Evolutionary conservation across 2,888 invertebrate genomes (phyloP).

Genomic region (Epistrophella euchroma): DNA sequence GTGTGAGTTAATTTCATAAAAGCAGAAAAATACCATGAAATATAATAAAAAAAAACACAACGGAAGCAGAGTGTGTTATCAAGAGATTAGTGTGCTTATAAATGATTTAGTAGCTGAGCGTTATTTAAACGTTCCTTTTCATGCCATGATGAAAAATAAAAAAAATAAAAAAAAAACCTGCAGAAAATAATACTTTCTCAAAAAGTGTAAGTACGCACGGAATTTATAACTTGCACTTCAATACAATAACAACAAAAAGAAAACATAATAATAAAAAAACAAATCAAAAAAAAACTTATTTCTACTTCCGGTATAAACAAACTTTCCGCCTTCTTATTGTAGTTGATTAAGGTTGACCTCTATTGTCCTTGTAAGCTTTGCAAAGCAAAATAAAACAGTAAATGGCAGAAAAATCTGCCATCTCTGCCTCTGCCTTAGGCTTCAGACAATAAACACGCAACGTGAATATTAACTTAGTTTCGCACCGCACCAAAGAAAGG

Average conservation of each 20-base stretch:
- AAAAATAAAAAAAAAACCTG: background rate
- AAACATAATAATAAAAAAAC: constrained; percentile 16
- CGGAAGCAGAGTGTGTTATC: background rate
- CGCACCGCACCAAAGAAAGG: constrained; percentile 31
- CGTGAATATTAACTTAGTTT: constrained; percentile 62
- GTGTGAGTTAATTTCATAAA: background rate
- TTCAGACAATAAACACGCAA: constrained; percentile 45
- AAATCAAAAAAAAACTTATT: constrained; percentile 26
- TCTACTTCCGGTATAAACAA: constrained; percentile 12
- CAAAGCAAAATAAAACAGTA: background rate
- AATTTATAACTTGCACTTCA: constrained; percentile 4
- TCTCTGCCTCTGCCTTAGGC: constrained; percentile 27
- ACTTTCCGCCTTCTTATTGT: background rate
- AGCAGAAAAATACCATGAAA: background rate
- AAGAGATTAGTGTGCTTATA: constrained; percentile 25
- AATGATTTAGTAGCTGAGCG: constrained; percentile 29
- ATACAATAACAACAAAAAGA: background rate
- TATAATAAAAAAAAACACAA: background rate
- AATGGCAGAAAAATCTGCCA: constrained; percentile 17
- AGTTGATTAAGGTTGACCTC: constrained; percentile 58
- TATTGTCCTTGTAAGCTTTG: constrained; percentile 18
- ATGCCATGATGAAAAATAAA: constrained; percentile 8
- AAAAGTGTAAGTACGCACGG: background rate
- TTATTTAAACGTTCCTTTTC: constrained; percentile 13
- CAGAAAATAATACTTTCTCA: background rate